Conservation (phyloP, 92 coral and sea anemone species). For the Palythoa heliodiscus region DNA sequence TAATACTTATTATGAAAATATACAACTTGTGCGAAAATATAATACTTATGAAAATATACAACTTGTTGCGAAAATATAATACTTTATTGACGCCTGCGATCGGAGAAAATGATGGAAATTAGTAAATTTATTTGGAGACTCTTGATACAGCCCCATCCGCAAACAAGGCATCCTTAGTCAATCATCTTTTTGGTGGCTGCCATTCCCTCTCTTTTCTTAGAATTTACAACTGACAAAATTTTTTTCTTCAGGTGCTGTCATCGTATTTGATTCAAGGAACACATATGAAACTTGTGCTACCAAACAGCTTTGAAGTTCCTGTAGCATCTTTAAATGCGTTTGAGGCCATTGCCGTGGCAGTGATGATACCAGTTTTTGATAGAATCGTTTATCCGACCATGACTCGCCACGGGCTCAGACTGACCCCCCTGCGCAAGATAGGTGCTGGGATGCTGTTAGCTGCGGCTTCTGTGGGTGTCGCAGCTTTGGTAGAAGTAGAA, state of each 20-base stretch:
- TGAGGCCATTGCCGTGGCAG: conserved; percentile 42
- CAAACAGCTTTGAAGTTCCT: conserved; percentile 11
- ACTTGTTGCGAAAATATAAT: too few species aligned
- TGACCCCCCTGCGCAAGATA: conserved; percentile 59
- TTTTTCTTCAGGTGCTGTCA: neutral
- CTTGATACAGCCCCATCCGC: too few species aligned
- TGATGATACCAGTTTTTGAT: conserved; percentile 52
- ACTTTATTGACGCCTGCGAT: too few species aligned
- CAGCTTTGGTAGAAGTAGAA: conserved; percentile 56
- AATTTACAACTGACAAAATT: neutral
- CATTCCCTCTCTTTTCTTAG: too few species aligned
- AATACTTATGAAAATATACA: too few species aligned
- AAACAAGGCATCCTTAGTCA: too few species aligned
- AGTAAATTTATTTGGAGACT: too few species aligned
- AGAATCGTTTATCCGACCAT: conserved; percentile 51
- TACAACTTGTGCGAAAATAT: too few species aligned
- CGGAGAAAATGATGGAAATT: too few species aligned
- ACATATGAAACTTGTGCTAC: conserved; percentile 21
- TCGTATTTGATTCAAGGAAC: conserved; percentile 19
- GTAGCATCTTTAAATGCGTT: conserved; percentile 19
- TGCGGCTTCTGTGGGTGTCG: conserved; percentile 51
- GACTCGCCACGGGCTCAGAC: conserved; percentile 38
- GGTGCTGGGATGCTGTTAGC: conserved; percentile 59
- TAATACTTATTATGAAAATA: too few species aligned
- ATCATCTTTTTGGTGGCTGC: too few species aligned